Conservation (phyloP, 2,113 vertebrate genomes). For the Triplophysa rosa region DNA sequence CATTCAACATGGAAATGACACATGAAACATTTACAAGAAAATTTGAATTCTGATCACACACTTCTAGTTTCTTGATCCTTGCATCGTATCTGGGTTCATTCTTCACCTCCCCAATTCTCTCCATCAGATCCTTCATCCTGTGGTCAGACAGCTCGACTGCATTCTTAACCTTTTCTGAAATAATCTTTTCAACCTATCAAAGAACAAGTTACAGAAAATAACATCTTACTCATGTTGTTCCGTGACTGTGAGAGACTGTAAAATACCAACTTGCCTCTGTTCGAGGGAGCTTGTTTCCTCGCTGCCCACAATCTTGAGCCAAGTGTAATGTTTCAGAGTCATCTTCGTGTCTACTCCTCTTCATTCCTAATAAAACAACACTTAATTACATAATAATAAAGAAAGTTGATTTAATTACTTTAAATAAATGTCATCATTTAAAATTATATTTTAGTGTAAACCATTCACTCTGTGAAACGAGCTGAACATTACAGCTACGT, state of each 20-base stretch:
- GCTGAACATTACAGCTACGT: too few relatives aligned
- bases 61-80: constrained; percentile 40
- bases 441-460: too few relatives aligned
- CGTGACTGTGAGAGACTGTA: not conserved
- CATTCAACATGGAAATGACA: not conserved
- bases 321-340: not conserved
- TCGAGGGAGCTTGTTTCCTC: constrained; percentile 9
- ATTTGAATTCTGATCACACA: not conserved
- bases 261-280: constrained; percentile 18
- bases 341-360: constrained; percentile 19
- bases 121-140: constrained; percentile 48
- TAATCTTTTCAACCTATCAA: constrained; percentile 38
- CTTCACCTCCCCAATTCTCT: constrained; percentile 47
- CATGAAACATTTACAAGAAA: not conserved
- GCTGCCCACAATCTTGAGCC: not conserved
- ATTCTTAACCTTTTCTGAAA: constrained; percentile 29
- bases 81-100: constrained; percentile 31
- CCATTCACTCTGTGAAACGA: too few relatives aligned
- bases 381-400: not conserved
- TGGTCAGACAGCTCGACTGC: constrained; percentile 42
- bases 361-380: constrained; percentile 22
- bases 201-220: not conserved
- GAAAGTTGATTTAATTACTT: too few relatives aligned
- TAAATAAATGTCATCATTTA: too few relatives aligned
- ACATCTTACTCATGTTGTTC: not conserved